Conservation (phyloP, 2,113 vertebrate species). For the Mohoua ochrocephala region DNA sequence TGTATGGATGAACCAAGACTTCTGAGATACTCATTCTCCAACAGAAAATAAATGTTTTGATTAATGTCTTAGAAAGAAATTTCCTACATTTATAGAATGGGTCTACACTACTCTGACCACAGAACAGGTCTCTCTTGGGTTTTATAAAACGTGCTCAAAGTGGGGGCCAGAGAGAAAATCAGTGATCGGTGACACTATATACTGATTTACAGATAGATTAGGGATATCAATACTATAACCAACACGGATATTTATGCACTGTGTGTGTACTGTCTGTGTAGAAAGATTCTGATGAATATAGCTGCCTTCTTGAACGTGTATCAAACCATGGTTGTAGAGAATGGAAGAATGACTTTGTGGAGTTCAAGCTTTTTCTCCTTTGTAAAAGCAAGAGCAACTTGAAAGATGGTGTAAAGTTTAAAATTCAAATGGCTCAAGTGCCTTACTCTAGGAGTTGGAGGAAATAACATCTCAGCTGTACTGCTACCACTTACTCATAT, state of each 20-base stretch:
- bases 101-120: background rate
- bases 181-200: background rate
- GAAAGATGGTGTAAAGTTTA: constrained; percentile 1
- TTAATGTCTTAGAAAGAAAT: background rate
- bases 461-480: constrained; percentile 9
- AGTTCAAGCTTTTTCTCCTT: background rate
- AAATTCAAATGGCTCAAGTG: background rate
- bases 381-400: background rate
- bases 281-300: background rate
- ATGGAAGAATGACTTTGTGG: background rate
- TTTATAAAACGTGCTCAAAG: background rate
- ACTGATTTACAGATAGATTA: background rate
- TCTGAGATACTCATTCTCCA: background rate
- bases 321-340: background rate
- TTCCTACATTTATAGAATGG: background rate
- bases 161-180: background rate
- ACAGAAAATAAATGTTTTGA: background rate
- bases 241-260: background rate
- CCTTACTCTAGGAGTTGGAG: background rate
- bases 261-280: background rate
- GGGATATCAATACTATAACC: background rate
- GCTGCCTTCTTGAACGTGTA: background rate
- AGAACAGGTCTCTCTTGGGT: background rate
- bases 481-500: background rate
- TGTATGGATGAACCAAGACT: background rate